Evolutionary conservation across 1,140 invertebrate species (phyloP).

Genomic region (Pseudomyrmex cubaensis): DNA sequence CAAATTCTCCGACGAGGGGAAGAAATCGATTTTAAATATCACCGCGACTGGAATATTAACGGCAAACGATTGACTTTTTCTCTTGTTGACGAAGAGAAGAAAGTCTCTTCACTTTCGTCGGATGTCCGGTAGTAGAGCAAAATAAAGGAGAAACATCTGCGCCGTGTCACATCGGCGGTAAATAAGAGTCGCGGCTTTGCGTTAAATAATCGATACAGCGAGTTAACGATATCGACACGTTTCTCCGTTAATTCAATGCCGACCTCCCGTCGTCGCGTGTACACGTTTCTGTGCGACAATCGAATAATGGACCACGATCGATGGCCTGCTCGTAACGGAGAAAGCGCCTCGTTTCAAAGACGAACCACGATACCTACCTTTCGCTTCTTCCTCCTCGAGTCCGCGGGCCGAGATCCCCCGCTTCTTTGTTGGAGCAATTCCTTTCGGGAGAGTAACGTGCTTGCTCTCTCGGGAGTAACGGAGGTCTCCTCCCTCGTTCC

Average conservation of each 20-base stretch:
- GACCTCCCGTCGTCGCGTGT: background rate
- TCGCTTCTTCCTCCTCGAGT: no score
- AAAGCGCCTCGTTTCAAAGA: constrained; percentile 52
- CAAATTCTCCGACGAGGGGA: background rate
- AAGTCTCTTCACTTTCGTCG: no score
- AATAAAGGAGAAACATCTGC: background rate
- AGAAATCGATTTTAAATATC: background rate
- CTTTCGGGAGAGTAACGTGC: constrained; percentile 50
- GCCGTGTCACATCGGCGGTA: background rate
- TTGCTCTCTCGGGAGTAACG: constrained; percentile 26
- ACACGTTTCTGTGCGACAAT: constrained; percentile 38
- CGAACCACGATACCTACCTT: constrained; percentile 31
- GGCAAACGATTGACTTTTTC: constrained; percentile 7
- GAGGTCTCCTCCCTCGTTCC: constrained; percentile 20
- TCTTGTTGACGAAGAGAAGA: no score
- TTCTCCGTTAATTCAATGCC: constrained; percentile 43
- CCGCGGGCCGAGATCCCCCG: constrained; percentile 1
- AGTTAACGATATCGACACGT: constrained; percentile 48
- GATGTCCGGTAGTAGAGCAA: background rate
- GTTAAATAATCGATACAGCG: constrained; percentile 41
- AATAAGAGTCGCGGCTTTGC: constrained; percentile 39
- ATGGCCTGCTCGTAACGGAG: constrained; percentile 46
- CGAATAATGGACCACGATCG: constrained; percentile 54
- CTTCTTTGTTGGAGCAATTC: constrained; percentile 49
- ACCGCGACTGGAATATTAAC: background rate